Percentiles rank a stretch among this genome's conserved stretches.
These are phyloP conservation scores for Operophtera brumata DNA, from an alignment of 2,888 invertebrate species.

Conservation along the genomic window DNA sequence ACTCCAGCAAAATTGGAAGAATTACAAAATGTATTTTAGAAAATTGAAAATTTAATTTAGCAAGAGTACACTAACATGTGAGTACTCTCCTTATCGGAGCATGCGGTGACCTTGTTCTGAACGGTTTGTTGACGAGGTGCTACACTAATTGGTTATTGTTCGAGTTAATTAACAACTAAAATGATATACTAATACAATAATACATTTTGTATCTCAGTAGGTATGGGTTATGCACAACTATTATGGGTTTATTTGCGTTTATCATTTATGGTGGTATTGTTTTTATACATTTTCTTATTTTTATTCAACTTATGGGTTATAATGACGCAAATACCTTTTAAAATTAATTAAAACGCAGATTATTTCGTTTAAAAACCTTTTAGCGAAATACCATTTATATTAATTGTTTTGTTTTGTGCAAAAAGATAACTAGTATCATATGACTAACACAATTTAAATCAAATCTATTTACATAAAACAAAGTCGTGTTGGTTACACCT, in stretches of 20 bases:
- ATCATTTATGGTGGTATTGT: conserved; percentile 14
- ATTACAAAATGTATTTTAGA: too few species aligned
- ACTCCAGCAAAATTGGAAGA: too few species aligned
- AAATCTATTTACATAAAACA: too few species aligned
- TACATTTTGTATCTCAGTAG: conserved; percentile 22
- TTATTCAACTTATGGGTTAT: neutral
- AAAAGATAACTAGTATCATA: too few species aligned
- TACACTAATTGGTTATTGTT: conserved; percentile 34
- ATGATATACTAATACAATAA: conserved; percentile 29
- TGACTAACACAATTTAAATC: too few species aligned
- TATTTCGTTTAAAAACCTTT: neutral
- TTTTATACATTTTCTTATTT: conserved; percentile 8
- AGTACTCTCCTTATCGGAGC: conserved; percentile 21
- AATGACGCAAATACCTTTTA: conserved; percentile 4
- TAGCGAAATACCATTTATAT: too few species aligned
- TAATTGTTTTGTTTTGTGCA: too few species aligned
- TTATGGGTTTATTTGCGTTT: neutral
- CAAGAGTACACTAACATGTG: conserved; percentile 4
- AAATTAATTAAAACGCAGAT: neutral
- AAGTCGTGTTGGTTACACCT: too few species aligned
- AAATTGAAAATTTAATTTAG: neutral
- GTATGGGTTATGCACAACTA: neutral
- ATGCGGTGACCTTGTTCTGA: conserved; percentile 31
- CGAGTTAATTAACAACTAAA: conserved; percentile 32
- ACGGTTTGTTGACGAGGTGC: conserved; percentile 26